Base-by-base conservation (phyloP, 2,113 vertebrate genomes). In the Osmerus mordax region DNA sequence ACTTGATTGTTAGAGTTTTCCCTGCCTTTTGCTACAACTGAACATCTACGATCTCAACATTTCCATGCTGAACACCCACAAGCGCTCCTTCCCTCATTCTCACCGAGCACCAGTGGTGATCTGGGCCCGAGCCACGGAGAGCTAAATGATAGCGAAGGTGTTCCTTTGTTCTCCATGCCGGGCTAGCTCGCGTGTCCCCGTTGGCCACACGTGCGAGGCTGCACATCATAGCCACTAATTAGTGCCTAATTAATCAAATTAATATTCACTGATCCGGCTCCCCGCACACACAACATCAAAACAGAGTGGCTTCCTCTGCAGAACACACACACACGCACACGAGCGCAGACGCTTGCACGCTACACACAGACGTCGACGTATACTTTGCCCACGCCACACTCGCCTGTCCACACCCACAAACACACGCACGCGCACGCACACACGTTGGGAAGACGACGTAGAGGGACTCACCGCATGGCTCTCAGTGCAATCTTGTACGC, bases 401-500 rank as follows among this genome's bases (percentile, higher is more conserved):
- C 65, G 21, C 65, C 7, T 16, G 14, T 11, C 3, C 15, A 61
- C 71, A 52, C 29, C 41, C 58, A 64, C 2, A n/a, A n/a, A 47
- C 70, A 79, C 75, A 70, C 79, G 73, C 84, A 52, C 76, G 55
- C 70, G 28, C 25, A 28, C 62, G 41, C 21, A 18, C 32, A n/a
- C 15, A 12, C 9, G 14, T 11, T 19, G 21, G 13, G 59, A 28
- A 29, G 16, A 25, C 54, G 8, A 36, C 7, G 3, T 5, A 19
- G n/a, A 28, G 19, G 32, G 51, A 94, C 96, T 0, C 93, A 99
- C 97, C 97, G 94, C 97, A 99, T 99, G 83, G 97, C 97, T 96
- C 96, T 96, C 94, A 99, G 96, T 96, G 96, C 96, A 95, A 94
- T 95, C 94, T 94, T 98, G 93, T 99, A 99, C 91, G 97, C 97